phyloP scores from a whole-genome alignment of 1,140 invertebrate species.

The Zaprionus africanus region DNA sequence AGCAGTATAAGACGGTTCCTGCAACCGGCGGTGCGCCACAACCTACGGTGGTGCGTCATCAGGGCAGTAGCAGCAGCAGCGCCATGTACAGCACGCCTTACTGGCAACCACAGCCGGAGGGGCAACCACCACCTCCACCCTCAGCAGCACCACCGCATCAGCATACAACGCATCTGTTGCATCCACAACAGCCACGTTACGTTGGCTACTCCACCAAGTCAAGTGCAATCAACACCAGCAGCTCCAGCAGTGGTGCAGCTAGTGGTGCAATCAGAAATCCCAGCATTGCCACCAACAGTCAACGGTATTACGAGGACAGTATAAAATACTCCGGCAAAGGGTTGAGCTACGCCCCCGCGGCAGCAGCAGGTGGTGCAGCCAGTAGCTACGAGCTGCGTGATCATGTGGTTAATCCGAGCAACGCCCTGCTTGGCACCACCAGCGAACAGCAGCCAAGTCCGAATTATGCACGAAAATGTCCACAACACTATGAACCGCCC shows the following conservation, averaged over 20 bases:
- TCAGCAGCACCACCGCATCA: conserved; percentile 48
- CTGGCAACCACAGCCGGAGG: conserved; percentile 39
- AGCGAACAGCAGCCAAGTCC: conserved; percentile 76
- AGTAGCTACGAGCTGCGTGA: conserved; percentile 52
- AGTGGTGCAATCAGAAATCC: neutral
- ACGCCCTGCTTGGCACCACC: conserved; percentile 51
- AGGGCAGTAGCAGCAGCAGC: conserved; percentile 20
- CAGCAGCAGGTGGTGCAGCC: conserved; percentile 14
- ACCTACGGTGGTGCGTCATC: conserved; percentile 28
- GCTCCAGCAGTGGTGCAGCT: neutral
- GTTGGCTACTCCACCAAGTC: conserved; percentile 40
- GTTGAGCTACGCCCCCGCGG: conserved; percentile 40
- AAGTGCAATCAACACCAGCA: conserved; percentile 26
- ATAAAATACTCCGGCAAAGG: conserved; percentile 58
- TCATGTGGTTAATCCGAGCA: conserved; percentile 76
- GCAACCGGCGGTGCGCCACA: conserved; percentile 37
- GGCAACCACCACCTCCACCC: conserved; percentile 16
- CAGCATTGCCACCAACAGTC: conserved; percentile 6
- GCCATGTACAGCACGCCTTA: conserved; percentile 22
- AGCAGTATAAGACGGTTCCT: conserved; percentile 45
- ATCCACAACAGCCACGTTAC: conserved; percentile 45
- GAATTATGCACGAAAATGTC: conserved; percentile 76
- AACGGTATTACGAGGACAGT: conserved; percentile 64
- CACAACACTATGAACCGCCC: conserved; percentile 68
- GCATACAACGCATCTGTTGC: conserved; percentile 13